A percentile compares a stretch with the other conserved stretches of the same genome.
phyloP scores from a whole-genome alignment of 2,888 invertebrate genomes.

The Clistopyga incitator region DNA sequence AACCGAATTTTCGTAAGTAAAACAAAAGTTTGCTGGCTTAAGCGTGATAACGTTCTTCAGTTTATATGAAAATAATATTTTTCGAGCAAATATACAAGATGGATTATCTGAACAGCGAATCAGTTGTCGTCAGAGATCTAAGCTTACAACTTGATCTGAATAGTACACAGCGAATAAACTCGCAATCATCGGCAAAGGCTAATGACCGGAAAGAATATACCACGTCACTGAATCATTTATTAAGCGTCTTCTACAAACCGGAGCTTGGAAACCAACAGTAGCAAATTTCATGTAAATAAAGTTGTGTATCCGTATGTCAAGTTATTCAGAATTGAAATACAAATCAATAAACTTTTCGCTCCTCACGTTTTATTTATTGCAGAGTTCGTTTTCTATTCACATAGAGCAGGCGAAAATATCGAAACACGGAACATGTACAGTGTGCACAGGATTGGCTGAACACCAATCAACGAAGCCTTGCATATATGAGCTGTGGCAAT shows the following conservation, averaged over 20 bases:
- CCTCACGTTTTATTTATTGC: neutral
- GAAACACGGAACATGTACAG: neutral
- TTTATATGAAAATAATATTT: neutral
- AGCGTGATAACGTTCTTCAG: neutral
- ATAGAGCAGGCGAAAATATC: neutral
- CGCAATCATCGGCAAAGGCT: neutral
- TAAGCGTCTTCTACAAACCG: slow-evolving; percentile 73
- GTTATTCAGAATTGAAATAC: neutral
- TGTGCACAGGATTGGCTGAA: neutral
- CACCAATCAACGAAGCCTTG: neutral
- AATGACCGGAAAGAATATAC: neutral
- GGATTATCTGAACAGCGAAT: slow-evolving; percentile 77
- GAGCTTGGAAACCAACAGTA: slow-evolving; percentile 15
- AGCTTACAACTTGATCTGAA: slow-evolving; percentile 1
- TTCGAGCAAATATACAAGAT: slow-evolving; percentile 79
- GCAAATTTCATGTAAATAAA: slow-evolving; percentile 9
- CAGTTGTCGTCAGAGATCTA: neutral
- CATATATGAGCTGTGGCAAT: neutral
- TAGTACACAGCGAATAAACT: neutral
- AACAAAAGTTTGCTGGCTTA: neutral
- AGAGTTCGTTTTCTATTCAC: neutral
- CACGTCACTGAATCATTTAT: slow-evolving; percentile 76
- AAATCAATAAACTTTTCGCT: neutral
- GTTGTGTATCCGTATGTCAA: neutral
- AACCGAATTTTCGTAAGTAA: neutral